Evolutionary conservation across 2,113 vertebrate genomes (phyloP).

Genomic region (Chloroceryle aenea): DNA sequence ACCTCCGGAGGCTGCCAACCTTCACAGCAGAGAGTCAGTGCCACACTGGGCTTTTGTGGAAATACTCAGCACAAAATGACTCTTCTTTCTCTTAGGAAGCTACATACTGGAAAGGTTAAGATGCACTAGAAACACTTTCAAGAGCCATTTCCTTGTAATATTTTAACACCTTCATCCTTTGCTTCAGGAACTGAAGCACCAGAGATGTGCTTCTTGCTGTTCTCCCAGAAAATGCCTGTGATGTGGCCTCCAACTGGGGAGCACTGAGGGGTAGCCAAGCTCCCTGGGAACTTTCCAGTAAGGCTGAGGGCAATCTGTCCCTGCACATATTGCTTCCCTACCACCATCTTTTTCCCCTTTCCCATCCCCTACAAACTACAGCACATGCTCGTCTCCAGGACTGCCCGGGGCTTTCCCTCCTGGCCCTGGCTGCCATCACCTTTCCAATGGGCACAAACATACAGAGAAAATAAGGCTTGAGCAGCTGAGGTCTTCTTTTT

Average conservation of each 20-base stretch:
- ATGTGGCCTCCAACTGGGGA: not conserved
- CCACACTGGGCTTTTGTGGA: not conserved
- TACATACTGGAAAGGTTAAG: not conserved
- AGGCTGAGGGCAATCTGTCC: not conserved
- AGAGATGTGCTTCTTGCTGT: not conserved
- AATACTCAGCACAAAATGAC: not conserved
- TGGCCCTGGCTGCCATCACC: not conserved
- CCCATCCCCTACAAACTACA: not conserved
- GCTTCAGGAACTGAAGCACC: not conserved
- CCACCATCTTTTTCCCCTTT: not conserved
- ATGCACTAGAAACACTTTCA: not conserved
- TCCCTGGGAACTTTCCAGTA: not conserved
- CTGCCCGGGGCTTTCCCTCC: not conserved
- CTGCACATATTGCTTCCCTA: not conserved
- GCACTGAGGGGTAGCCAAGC: not conserved
- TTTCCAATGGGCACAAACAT: not conserved
- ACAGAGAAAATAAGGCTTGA: not conserved
- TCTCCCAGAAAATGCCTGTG: not conserved
- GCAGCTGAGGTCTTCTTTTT: not conserved
- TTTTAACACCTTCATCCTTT: not conserved
- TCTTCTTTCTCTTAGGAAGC: not conserved
- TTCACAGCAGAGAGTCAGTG: not conserved
- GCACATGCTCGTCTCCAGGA: rapidly evolving
- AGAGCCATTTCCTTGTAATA: not conserved
- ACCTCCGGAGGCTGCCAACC: not conserved